Evolutionary conservation across 2,113 vertebrate genomes (phyloP).

Genomic region (Tricholaema leucomelas): DNA sequence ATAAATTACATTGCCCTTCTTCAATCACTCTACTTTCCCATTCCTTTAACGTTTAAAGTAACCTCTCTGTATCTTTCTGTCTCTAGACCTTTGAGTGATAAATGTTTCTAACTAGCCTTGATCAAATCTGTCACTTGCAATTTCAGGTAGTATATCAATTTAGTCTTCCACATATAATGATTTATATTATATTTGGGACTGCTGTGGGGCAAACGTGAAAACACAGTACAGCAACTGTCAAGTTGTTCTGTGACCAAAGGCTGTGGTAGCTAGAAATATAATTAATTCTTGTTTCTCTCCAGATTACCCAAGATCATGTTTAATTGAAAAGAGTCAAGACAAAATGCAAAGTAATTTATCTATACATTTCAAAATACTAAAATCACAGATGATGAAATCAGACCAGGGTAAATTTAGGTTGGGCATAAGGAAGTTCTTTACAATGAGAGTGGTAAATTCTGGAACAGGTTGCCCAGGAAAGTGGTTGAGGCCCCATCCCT

Average conservation of each 20-base stretch:
- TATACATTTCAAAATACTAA: not conserved
- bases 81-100: constrained; percentile 73
- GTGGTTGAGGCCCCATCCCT: too few relatives aligned
- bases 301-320: not conserved
- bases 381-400: not conserved
- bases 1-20: constrained; percentile 80
- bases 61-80: constrained; percentile 69
- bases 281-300: constrained; percentile 19
- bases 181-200: constrained; percentile 69
- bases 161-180: constrained; percentile 65
- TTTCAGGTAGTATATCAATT: constrained; percentile 74
- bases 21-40: constrained; percentile 74
- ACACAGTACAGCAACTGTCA: constrained; percentile 29
- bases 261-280: constrained; percentile 32
- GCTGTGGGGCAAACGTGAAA: constrained; percentile 53
- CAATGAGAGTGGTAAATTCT: too few relatives aligned
- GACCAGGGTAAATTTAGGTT: not conserved
- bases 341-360: not conserved
- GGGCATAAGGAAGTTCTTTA: too few relatives aligned
- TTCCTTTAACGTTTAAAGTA: constrained; percentile 72
- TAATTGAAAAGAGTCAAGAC: not conserved
- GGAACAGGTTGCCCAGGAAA: too few relatives aligned
- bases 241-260: constrained; percentile 38
- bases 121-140: constrained; percentile 79
- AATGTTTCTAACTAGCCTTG: constrained; percentile 72